A percentile compares a stretch with the other conserved stretches of the same genome.
Evolutionary conservation across 2,113 vertebrate genomes (phyloP).

Genomic region (Echinops telfairi): DNA sequence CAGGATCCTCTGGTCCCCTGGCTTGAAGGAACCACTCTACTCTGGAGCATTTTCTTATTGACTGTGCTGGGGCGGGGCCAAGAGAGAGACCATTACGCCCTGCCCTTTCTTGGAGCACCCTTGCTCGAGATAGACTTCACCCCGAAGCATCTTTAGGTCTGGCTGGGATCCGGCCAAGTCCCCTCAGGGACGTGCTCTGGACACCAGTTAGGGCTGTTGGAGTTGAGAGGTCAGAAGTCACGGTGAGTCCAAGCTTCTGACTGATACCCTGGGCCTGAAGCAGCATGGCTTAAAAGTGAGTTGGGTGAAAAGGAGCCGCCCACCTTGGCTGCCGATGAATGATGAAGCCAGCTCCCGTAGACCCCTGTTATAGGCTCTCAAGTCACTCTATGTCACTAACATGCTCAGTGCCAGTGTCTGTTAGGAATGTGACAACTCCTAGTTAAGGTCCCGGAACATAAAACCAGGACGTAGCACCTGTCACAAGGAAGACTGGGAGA

Average conservation of each 20-base stretch:
- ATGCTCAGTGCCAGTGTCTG: slow-evolving; percentile 71
- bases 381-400: slow-evolving; percentile 70
- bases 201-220: background rate
- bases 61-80: background rate
- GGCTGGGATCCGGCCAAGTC: background rate
- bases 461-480: slow-evolving; percentile 75
- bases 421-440: slow-evolving; percentile 85
- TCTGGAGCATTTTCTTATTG: background rate
- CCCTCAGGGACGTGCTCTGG: accelerated
- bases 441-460: slow-evolving; percentile 83
- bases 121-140: background rate
- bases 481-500: slow-evolving; percentile 80
- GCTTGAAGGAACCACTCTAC: background rate
- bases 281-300: slow-evolving; percentile 58
- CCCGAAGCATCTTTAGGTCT: background rate
- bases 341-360: slow-evolving; percentile 67
- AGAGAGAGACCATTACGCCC: background rate
- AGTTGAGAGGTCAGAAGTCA: background rate
- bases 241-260: background rate
- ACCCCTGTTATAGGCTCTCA: slow-evolving; percentile 34
- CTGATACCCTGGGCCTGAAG: background rate
- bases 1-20: background rate
- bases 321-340: slow-evolving; percentile 61
- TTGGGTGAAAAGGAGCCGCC: slow-evolving; percentile 47
- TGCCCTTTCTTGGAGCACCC: background rate